These are phyloP conservation scores for Tokudaia muenninki DNA, from an alignment of 2,797 vertebrate genomes.

Conservation along the genomic window DNA sequence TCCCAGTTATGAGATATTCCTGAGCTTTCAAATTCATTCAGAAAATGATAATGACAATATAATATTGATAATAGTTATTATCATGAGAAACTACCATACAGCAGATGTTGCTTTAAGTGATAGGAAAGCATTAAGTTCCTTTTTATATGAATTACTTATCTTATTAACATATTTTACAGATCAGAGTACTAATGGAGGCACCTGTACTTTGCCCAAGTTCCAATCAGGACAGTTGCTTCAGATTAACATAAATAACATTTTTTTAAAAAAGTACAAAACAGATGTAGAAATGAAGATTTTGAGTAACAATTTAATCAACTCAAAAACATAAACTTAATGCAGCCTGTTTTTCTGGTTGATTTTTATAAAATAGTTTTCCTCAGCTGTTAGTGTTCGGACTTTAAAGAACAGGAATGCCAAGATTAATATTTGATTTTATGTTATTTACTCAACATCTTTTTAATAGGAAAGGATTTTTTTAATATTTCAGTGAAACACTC, in stretches of 20 bases:
- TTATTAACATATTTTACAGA: constrained; percentile 14
- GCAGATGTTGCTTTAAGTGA: constrained; percentile 24
- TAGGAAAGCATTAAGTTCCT: not conserved
- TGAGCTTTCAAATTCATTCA: not conserved
- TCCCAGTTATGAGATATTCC: not conserved
- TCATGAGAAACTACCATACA: not conserved
- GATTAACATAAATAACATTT: not conserved
- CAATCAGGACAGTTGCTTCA: not conserved
- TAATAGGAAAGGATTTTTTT: not conserved
- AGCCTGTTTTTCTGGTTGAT: not conserved
- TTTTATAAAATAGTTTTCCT: constrained; percentile 10
- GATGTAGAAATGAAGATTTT: not conserved
- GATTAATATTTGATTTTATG: constrained; percentile 15
- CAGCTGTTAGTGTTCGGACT: constrained; percentile 17
- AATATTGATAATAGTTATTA: not conserved
- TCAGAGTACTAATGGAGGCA: not conserved
- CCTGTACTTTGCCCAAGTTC: not conserved
- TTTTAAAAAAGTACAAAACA: not conserved
- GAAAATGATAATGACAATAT: not conserved
- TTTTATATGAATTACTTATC: not conserved
- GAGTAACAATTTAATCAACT: not conserved
- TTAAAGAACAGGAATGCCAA: not conserved
- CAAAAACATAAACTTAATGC: not conserved
- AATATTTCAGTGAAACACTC: not conserved
- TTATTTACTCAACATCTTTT: constrained; percentile 44